Evolutionary conservation across 2,113 vertebrate species (phyloP), one percentile per base, ranked within the genome.

Genomic region (Notechis scutatus): DNA sequence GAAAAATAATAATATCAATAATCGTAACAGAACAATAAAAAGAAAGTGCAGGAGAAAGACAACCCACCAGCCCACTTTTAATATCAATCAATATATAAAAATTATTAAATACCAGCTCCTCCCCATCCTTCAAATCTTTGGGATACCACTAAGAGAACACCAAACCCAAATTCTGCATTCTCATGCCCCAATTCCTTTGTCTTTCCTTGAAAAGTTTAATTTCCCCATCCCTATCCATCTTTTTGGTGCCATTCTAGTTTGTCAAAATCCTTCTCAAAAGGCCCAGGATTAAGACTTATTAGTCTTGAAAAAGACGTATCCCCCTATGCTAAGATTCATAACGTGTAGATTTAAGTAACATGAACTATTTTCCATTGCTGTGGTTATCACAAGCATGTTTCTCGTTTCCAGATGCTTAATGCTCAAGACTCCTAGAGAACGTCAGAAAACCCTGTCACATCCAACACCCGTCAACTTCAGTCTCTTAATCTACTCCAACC

Each of bases 61-160:
- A 15, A 69, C 29, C n/a, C 3, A n/a, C 11, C 26, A 69, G 15
- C 64, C 26, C 29, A 59, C n/a, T n/a, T 69, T 69, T 69, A n/a
- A n/a, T 15, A 69, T 69, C 12, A 69, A 97, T 91, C 15, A 98
- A 42, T 23, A 89, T 59, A 14, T 89, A 24, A 10, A 90, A n/a
- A 56, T 42, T 14, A 89, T 24, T 45, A 88, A 88, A 88, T 56
- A 55, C 52, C 56, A 29, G 9, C 9, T 18, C 4, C 11, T 24
- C 11, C 47, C 9, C 24, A 11, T 12, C 29, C 29, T 10, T 21
- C 23, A 59, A 59, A 59, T 26, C 23, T 59, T 26, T 59, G 57
- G 57, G 57, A 9, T 2, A 59, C 23, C 23, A 26, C 23, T 59
- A 59, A 57, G 21, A 57, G 21, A 8, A 57, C 56, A 23, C 21